Evolutionary conservation across 2,113 vertebrate species (phyloP).

Genomic region (Rhineura floridana): DNA sequence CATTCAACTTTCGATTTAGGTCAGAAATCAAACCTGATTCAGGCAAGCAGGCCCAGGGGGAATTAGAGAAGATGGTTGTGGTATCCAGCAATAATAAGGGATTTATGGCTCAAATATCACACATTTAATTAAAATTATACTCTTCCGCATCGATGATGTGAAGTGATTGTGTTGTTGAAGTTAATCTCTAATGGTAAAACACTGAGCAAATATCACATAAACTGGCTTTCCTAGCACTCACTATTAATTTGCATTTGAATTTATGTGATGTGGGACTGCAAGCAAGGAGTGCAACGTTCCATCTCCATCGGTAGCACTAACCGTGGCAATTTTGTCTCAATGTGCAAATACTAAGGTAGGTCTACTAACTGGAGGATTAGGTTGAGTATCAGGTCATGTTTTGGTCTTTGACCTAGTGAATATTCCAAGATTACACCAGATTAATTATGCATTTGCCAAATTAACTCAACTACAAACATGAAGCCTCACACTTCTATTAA

Average conservation of each 20-base stretch:
- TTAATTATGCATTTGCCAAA: neutral
- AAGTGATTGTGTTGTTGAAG: neutral
- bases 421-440: neutral
- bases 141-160: neutral
- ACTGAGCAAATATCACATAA: neutral
- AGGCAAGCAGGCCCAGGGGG: neutral
- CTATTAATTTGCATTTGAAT: neutral
- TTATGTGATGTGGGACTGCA: neutral
- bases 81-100: neutral
- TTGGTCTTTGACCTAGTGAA: neutral
- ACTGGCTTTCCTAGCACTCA: neutral
- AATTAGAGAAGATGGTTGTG: neutral
- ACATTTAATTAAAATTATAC: neutral
- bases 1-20: neutral
- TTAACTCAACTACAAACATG: no score
- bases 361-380: no score
- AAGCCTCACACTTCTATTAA: no score
- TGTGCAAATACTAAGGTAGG: neutral
- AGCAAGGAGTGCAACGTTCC: neutral
- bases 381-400: neutral
- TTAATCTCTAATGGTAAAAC: neutral
- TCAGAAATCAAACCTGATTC: neutral
- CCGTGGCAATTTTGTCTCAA: neutral
- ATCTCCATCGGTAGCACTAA: neutral
- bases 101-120: neutral